Conservation (phyloP, 2,888 invertebrate species). For the Linnaemya vulpina region DNA sequence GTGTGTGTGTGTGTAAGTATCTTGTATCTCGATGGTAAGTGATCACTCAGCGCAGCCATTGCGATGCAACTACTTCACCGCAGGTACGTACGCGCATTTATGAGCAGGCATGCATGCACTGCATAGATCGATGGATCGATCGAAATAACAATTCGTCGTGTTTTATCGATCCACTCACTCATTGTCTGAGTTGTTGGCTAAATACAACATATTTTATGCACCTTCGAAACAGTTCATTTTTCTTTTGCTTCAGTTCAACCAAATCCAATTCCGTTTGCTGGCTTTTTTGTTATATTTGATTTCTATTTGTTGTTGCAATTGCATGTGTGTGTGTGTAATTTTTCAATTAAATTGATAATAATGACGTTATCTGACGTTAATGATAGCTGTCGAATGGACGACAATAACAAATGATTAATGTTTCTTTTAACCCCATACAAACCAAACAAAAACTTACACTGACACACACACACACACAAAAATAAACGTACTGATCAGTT, state of each 20-base stretch:
- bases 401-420: slow-evolving; percentile 72
- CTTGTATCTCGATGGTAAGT: slow-evolving; percentile 37
- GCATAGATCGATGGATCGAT: slow-evolving; percentile 11
- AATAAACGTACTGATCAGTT: slow-evolving; percentile 20
- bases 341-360: slow-evolving; percentile 72
- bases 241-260: slow-evolving; percentile 14
- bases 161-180: slow-evolving; percentile 32
- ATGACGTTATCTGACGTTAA: slow-evolving; percentile 72
- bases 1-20: slow-evolving; percentile 3
- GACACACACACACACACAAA: slow-evolving; percentile 6
- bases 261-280: slow-evolving; percentile 31
- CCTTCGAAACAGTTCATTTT: slow-evolving; percentile 46
- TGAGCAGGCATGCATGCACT: slow-evolving; percentile 37
- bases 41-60: slow-evolving; percentile 49
- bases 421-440: slow-evolving; percentile 66
- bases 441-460: neutral
- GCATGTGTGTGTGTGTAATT: slow-evolving; percentile 65
- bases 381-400: slow-evolving; percentile 72
- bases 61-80: slow-evolving; percentile 27
- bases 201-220: slow-evolving; percentile 64
- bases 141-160: slow-evolving; percentile 28
- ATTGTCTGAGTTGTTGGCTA: slow-evolving; percentile 35
- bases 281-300: slow-evolving; percentile 44
- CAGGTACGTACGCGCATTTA: slow-evolving; percentile 31
- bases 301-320: slow-evolving; percentile 50